phyloP scores from a whole-genome alignment of 1,140 invertebrate species.

The Frieseomelitta varia region DNA sequence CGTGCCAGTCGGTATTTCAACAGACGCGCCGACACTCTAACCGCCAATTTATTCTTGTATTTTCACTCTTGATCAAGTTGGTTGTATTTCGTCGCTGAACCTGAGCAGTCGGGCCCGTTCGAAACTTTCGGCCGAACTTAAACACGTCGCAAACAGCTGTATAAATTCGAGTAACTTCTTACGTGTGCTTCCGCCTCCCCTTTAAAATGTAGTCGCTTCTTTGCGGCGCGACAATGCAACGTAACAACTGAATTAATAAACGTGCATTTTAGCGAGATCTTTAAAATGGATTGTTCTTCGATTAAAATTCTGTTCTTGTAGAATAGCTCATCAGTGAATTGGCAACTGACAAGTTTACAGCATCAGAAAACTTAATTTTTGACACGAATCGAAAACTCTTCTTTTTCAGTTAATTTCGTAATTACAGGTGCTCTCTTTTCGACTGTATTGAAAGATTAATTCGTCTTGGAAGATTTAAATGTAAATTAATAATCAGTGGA shows the following conservation, averaged over 20 bases:
- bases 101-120: slow-evolving; percentile 1
- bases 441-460: background rate
- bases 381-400: too few species aligned
- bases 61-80: slow-evolving; percentile 28
- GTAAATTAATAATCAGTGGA: background rate
- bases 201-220: background rate
- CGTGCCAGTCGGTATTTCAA: background rate
- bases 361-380: too few species aligned
- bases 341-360: too few species aligned
- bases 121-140: slow-evolving; percentile 10
- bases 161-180: slow-evolving; percentile 14
- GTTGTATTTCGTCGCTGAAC: background rate
- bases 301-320: too few species aligned
- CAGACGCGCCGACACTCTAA: background rate
- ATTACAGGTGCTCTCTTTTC: background rate
- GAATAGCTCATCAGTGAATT: too few species aligned
- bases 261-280: background rate
- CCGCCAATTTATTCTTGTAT: slow-evolving; percentile 16
- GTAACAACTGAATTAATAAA: background rate
- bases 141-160: slow-evolving; percentile 10
- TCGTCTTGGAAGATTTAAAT: background rate
- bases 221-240: background rate
- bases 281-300: too few species aligned
- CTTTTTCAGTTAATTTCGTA: background rate
- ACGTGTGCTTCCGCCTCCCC: background rate